Percentiles rank a stretch among this genome's conserved stretches.
These are phyloP conservation scores for Sardina pilchardus DNA, from an alignment of 2,113 vertebrate genomes.

Conservation along the genomic window DNA sequence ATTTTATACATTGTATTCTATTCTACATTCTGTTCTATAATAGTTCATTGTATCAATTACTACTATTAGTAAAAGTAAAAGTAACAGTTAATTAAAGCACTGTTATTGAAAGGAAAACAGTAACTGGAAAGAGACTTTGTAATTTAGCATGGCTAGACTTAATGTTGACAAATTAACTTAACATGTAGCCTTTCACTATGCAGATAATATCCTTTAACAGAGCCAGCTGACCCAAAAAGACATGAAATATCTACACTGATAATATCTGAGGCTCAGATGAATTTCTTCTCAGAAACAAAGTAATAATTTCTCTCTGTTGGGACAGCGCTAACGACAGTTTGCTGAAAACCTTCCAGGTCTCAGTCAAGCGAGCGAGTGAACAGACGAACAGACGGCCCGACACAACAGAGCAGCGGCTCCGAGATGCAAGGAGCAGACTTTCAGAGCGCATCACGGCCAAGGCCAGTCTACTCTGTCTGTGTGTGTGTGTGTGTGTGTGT, in stretches of 20 bases:
- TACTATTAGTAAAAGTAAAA: background rate
- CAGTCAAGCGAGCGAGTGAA: background rate
- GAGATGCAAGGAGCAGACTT: background rate
- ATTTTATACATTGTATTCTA: no score
- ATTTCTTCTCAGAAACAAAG: background rate
- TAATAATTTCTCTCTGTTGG: background rate
- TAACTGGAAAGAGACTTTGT: background rate
- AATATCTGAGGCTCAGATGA: background rate
- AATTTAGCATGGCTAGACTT: background rate
- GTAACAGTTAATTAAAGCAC: no score
- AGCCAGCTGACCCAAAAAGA: background rate
- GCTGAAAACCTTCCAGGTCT: background rate
- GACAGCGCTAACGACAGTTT: background rate
- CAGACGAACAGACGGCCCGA: background rate
- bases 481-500: background rate
- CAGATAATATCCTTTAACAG: background rate
- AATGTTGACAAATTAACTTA: background rate
- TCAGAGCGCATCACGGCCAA: background rate
- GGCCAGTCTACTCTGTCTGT: background rate
- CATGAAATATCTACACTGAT: background rate
- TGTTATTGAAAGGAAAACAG: background rate
- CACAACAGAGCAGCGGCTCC: background rate
- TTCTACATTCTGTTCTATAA: no score
- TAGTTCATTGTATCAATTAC: background rate
- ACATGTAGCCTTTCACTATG: background rate